Percentiles rank a stretch among this genome's conserved stretches.
Evolutionary conservation across 2,113 vertebrate species (phyloP).

Genomic region (Plestiodon gilberti): DNA sequence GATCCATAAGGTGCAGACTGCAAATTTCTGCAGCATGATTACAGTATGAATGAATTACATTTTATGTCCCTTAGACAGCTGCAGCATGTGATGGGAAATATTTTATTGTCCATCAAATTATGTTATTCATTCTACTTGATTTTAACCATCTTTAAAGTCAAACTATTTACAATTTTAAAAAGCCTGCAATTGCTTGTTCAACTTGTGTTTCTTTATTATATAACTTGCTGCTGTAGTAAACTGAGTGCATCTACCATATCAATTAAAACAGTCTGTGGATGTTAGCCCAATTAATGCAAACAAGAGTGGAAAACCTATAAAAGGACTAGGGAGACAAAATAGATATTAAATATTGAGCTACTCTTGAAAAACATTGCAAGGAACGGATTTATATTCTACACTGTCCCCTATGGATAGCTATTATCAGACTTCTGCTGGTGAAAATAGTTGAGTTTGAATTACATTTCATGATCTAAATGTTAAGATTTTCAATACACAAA

Average conservation of each 20-base stretch:
- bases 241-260: constrained; percentile 71
- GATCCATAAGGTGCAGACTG: constrained; percentile 93
- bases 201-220: constrained; percentile 57
- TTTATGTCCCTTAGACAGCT: constrained; percentile 82
- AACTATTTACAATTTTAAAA: constrained; percentile 80
- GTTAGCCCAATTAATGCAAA: constrained; percentile 61
- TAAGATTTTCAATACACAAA: constrained; percentile 62
- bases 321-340: constrained; percentile 54
- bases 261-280: constrained; percentile 73
- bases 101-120: constrained; percentile 77
- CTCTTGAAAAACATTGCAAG: constrained; percentile 62
- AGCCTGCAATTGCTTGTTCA: constrained; percentile 73
- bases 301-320: constrained; percentile 31
- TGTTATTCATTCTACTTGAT: constrained; percentile 76
- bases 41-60: constrained; percentile 85
- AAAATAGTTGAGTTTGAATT: constrained; percentile 57
- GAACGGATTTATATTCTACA: constrained; percentile 68
- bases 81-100: constrained; percentile 82
- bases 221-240: constrained; percentile 73
- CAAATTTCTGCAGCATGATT: constrained; percentile 87
- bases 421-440: constrained; percentile 53
- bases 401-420: constrained; percentile 61
- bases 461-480: constrained; percentile 58
- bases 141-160: constrained; percentile 74
- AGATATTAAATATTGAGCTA: constrained; percentile 59